Evolutionary conservation across 2,113 vertebrate species (phyloP), one percentile per base, ranked within the genome.

Genomic region (Amazona vittata): DNA sequence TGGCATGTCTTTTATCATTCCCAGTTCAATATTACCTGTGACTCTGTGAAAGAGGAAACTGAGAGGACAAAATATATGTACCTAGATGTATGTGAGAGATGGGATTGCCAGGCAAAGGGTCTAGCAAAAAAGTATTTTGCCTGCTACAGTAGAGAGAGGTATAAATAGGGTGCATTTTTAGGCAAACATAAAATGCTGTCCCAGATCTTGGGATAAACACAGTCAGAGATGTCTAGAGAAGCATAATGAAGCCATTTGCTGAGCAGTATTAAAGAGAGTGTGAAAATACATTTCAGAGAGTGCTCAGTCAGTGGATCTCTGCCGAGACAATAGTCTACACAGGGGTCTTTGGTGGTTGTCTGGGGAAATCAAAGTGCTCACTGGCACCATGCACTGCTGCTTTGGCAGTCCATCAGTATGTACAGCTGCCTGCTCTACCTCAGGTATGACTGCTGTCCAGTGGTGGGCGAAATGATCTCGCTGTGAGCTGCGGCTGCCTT

Each of bases 1-100:
- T 65, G 37, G 16, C 17, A 55, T 52, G n/a, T 71, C 73, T 89
- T 94, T 83, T 83, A 52, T 70, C 77, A 79, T 75, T 91, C 76
- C 71, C 88, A 79, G 76, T 41, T 83, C 71, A 79, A 74, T 63
- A 94, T 93, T 96, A 76, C 79, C 70, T 68, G 73, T 91, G 90
- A 67, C 71, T 83, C 44, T 67, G 67, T 71, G 81, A 89, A 85
- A 50, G 17, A 93, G 77, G 89, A 93, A 89, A 83, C 52, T 25
- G 67, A 80, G 74, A 47, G 21, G 71, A 71, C 35, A 65, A 77
- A 65, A 83, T 47, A 6, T 39, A 33, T 1, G 0, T 33, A 67
- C n/a, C 57, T 22, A 15, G 31, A 52, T 47, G 68, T n/a, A n/a
- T 5, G 24, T 1, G 2, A 37, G 35, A 67, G 47, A n/a, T 26